These are phyloP conservation scores for Bombus haemorrhoidalis DNA, from an alignment of 1,140 invertebrate genomes.

Conservation along the genomic window DNA sequence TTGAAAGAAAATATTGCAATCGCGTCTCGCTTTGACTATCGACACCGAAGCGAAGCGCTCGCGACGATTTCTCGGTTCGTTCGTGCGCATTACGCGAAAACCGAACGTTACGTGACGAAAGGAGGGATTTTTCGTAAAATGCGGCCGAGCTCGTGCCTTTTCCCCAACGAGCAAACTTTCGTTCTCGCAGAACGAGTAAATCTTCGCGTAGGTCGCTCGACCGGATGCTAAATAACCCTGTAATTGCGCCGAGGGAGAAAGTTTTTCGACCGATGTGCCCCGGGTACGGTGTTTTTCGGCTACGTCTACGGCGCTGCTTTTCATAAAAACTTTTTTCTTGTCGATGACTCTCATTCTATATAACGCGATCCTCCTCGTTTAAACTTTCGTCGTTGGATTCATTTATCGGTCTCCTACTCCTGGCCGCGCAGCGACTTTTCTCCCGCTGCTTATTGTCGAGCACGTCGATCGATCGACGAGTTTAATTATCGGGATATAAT, in stretches of 20 bases:
- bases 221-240: slow-evolving; percentile 10
- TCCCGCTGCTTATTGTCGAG: no score
- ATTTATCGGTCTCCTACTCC: no score
- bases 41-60: background rate
- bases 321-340: background rate
- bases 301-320: background rate
- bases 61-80: background rate
- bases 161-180: slow-evolving; percentile 20
- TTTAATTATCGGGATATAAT: no score
- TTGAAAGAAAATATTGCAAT: no score
- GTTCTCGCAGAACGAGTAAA: slow-evolving; percentile 3
- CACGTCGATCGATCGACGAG: background rate
- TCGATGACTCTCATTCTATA: background rate
- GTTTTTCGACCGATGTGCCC: background rate
- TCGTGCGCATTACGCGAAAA: background rate
- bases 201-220: background rate
- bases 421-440: no score
- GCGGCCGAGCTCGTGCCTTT: background rate
- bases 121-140: background rate
- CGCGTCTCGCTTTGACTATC: no score
- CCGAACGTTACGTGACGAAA: background rate
- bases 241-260: slow-evolving; percentile 5
- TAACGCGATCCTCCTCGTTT: background rate
- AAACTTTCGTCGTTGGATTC: background rate
- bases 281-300: background rate